A percentile compares a stretch with the other conserved stretches of the same genome.
phyloP scores from a whole-genome alignment of 2,888 invertebrate species.

The Dryadula phaetusa region DNA sequence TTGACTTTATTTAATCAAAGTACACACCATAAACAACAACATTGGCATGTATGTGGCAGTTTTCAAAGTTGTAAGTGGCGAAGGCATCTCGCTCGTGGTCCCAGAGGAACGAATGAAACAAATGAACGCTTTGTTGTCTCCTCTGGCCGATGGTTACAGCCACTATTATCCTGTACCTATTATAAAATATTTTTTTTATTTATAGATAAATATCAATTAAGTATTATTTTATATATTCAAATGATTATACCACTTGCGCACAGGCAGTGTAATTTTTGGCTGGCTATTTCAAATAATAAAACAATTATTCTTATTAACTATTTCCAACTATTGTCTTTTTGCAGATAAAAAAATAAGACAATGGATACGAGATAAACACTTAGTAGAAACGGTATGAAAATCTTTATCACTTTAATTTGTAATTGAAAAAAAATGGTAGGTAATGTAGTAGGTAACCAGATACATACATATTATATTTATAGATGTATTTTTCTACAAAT shows the following conservation, averaged over 20 bases:
- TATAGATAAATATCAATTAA: too few species aligned
- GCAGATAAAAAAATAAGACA: not conserved
- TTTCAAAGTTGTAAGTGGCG: slow-evolving; percentile 85
- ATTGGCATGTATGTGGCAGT: slow-evolving; percentile 85
- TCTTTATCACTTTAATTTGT: too few species aligned
- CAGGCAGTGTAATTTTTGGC: too few species aligned
- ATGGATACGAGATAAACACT: not conserved
- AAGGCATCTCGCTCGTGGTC: slow-evolving; percentile 87
- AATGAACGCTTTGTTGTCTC: slow-evolving; percentile 86
- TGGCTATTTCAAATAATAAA: too few species aligned
- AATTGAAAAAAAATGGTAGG: too few species aligned
- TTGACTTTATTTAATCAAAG: slow-evolving; percentile 81
- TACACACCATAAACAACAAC: slow-evolving; percentile 88
- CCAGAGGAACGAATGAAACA: slow-evolving; percentile 87
- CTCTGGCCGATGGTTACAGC: slow-evolving; percentile 87
- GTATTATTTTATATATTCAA: not conserved
- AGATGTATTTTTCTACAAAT: too few species aligned
- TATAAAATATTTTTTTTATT: not conserved
- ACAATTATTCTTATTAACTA: too few species aligned
- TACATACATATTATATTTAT: too few species aligned
- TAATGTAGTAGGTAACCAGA: too few species aligned
- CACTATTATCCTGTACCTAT: slow-evolving; percentile 87
- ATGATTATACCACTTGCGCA: too few species aligned
- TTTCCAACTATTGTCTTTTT: too few species aligned
- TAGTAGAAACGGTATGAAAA: too few species aligned